phyloP scores from a whole-genome alignment of 1,140 invertebrate genomes.

The Hydropsyche tenuis region DNA sequence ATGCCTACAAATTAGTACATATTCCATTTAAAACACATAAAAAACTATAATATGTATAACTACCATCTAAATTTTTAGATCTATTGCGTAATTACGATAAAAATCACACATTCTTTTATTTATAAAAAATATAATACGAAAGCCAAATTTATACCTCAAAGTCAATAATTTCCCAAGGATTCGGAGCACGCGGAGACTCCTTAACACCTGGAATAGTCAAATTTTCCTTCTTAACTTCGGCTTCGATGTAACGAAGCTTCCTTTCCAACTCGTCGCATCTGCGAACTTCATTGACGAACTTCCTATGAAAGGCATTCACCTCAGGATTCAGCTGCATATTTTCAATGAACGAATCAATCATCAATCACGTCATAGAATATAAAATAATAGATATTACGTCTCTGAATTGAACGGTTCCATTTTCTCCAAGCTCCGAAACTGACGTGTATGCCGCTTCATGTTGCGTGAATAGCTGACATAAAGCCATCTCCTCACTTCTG shows the following conservation, averaged over 20 bases:
- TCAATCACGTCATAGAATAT: slow-evolving; percentile 19
- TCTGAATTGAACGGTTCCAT: slow-evolving; percentile 88
- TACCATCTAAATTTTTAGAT: too few relatives aligned
- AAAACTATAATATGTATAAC: too few relatives aligned
- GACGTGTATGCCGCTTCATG: slow-evolving; percentile 89
- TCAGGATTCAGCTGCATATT: slow-evolving; percentile 76
- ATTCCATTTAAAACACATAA: not conserved
- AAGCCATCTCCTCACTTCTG: slow-evolving; percentile 85
- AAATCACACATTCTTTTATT: too few relatives aligned
- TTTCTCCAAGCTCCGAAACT: slow-evolving; percentile 88
- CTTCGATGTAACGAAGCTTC: slow-evolving; percentile 92
- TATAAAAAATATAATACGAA: too few relatives aligned
- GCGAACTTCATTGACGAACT: slow-evolving; percentile 91
- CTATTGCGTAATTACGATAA: too few relatives aligned
- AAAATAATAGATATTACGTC: slow-evolving; percentile 74
- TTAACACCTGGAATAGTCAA: slow-evolving; percentile 81
- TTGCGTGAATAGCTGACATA: slow-evolving; percentile 90
- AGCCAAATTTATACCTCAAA: slow-evolving; percentile 89
- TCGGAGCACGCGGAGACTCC: slow-evolving; percentile 89
- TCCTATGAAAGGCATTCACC: slow-evolving; percentile 87
- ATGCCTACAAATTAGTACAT: slow-evolving; percentile 68
- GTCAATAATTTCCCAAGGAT: slow-evolving; percentile 96
- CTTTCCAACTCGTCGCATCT: slow-evolving; percentile 93
- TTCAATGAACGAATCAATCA: too few relatives aligned
- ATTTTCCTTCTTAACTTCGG: slow-evolving; percentile 93